phyloP scores from a whole-genome alignment of 2,113 vertebrate species.

The Pterophyllum scalare region DNA sequence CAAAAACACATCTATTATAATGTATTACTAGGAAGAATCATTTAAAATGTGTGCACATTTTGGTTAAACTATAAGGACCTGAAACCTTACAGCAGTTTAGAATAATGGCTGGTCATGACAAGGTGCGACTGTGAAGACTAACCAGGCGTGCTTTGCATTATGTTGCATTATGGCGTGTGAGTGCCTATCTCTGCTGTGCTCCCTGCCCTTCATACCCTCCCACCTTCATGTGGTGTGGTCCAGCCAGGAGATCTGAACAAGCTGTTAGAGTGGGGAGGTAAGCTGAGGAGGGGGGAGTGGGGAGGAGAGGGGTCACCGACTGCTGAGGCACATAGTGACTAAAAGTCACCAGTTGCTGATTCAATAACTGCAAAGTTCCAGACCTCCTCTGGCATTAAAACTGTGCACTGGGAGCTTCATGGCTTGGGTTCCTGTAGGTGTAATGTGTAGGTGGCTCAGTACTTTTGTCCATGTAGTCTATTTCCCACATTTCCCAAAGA shows the following conservation, averaged over 20 bases:
- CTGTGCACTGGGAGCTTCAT: too few species aligned
- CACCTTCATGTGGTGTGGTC: background rate
- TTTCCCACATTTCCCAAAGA: too few species aligned
- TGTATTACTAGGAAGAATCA: background rate
- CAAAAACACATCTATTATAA: background rate
- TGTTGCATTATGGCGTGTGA: conserved; percentile 64
- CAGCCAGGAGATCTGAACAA: conserved; percentile 35
- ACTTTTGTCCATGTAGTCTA: too few species aligned
- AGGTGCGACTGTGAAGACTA: conserved; percentile 59
- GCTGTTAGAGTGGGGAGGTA: conserved; percentile 50
- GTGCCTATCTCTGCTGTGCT: conserved; percentile 13
- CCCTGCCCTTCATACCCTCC: background rate
- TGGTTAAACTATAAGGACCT: background rate
- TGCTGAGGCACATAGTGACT: too few species aligned
- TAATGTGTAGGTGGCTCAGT: too few species aligned
- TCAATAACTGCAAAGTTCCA: too few species aligned
- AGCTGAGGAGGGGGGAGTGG: conserved; percentile 15
- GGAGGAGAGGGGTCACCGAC: background rate
- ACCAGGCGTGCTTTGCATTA: conserved; percentile 70
- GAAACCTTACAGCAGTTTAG: conserved; percentile 12
- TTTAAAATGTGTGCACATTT: background rate
- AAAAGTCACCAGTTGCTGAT: too few species aligned
- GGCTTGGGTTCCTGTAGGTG: too few species aligned
- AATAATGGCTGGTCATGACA: conserved; percentile 24
- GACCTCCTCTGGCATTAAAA: too few species aligned